phyloP scores from a whole-genome alignment of 2,797 vertebrate genomes.

The Sphenodon punctatus region DNA sequence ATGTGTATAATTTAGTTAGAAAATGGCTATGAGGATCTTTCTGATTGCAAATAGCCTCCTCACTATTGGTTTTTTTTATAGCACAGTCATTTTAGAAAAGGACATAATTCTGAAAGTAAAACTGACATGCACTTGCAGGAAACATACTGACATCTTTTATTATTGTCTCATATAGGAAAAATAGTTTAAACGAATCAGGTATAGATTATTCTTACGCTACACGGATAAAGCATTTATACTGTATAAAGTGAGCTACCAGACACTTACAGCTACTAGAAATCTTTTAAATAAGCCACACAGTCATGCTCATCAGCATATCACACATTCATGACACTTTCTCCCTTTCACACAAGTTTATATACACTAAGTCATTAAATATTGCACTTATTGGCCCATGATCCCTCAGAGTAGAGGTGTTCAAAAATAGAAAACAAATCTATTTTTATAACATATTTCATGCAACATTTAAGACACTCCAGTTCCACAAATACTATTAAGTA shows the following conservation, averaged over 20 bases:
- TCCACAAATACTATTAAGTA: conserved; percentile 78
- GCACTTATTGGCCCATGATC: conserved; percentile 98
- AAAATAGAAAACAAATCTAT: conserved; percentile 85
- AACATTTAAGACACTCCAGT: conserved; percentile 80
- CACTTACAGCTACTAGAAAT: conserved; percentile 64
- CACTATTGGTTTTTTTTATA: conserved; percentile 35
- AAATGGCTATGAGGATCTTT: conserved; percentile 27
- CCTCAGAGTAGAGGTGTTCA: conserved; percentile 88
- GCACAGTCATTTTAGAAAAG: conserved; percentile 40
- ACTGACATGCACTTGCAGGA: conserved; percentile 67
- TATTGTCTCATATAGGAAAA: conserved; percentile 56
- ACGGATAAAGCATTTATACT: conserved; percentile 62
- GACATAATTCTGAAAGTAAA: conserved; percentile 68
- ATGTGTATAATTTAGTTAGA: not conserved
- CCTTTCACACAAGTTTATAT: conserved; percentile 86
- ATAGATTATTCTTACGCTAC: conserved; percentile 67
- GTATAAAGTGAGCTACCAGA: conserved; percentile 67
- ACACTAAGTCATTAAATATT: conserved; percentile 97
- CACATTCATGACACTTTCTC: conserved; percentile 67
- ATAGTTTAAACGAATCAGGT: conserved; percentile 63
- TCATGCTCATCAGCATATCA: conserved; percentile 72
- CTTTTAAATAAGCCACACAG: conserved; percentile 65
- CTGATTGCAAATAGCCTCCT: conserved; percentile 16
- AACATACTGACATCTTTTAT: conserved; percentile 52
- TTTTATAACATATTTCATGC: conserved; percentile 81